Conservation (phyloP, 2,113 vertebrate species). For the Poeciliopsis retropinna region DNA sequence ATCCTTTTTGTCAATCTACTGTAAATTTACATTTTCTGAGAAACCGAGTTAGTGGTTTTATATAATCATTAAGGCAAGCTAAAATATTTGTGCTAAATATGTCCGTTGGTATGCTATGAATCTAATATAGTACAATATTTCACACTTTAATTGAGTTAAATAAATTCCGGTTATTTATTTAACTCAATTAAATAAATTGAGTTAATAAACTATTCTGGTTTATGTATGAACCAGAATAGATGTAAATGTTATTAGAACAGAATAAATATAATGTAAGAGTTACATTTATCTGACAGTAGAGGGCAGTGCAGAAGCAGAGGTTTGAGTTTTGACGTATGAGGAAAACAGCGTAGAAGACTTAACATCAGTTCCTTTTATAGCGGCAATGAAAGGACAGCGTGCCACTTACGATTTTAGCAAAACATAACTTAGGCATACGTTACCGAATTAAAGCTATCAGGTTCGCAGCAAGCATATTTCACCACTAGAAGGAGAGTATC, state of each 20-base stretch:
- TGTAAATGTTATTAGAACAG: too few relatives aligned
- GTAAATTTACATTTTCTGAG: neutral
- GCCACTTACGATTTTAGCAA: conserved; percentile 50
- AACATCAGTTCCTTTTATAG: conserved; percentile 45
- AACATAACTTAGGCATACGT: conserved; percentile 50
- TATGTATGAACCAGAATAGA: too few relatives aligned
- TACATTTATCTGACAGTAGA: neutral
- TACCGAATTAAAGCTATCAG: neutral
- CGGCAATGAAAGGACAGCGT: conserved; percentile 79
- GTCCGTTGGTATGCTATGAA: neutral
- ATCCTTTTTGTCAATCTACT: neutral
- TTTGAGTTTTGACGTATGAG: too few relatives aligned
- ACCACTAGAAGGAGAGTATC: neutral
- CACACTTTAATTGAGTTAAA: neutral
- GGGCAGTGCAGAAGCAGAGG: conserved; percentile 23
- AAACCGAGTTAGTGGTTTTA: neutral
- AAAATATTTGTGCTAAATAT: neutral
- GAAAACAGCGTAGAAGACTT: conserved; percentile 33
- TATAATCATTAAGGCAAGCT: too few relatives aligned
- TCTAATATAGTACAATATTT: neutral
- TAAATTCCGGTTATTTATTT: too few relatives aligned
- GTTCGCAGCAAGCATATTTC: neutral
- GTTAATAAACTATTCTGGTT: too few relatives aligned
- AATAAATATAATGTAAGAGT: too few relatives aligned
- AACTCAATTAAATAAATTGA: too few relatives aligned